Base-by-base conservation (phyloP, 2,113 vertebrate species). In the Acrocephalus kingi region DNA sequence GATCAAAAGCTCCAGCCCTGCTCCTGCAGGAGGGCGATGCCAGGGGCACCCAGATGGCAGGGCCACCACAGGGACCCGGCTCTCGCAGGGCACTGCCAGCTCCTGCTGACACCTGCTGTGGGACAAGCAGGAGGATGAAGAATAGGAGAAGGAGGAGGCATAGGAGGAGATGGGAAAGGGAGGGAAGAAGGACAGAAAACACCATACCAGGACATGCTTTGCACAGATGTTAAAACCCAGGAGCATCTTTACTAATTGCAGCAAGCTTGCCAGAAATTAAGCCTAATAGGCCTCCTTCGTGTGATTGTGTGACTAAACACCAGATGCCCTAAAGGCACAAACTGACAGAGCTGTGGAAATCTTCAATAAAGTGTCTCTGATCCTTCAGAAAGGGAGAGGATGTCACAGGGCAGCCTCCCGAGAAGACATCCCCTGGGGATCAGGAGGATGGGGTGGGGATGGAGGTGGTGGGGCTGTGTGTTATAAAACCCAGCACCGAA, bases 321-420 rank as follows among this genome's bases (percentile, higher is more conserved):
- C 93, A 94, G 87, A 85, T 96, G 87, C 91, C 93, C 87, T 87
- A 51, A 68, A 96, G 95, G 87, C 87, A 93, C 84, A 85, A 95
- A 80, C 94, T 96, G 94, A 89, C 84, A 94, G 85, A 78, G 75
- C 59, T 85, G 81, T 93, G 84, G 73, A 93, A 93, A 93, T 94
- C 55, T 93, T 83, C 79, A 68, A 22, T 68, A 49, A 91, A 90
- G 11, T 67, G 82, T 33, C 79, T 92, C 45, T 64, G 89, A 88
- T 90, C 51, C 68, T 71, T 81, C 48, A 55, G 88, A 77, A 56
- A 77, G 83, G 49, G 63, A 37, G 11, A 68, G 67, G 75, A 69
- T 66, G 49, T 73, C 58, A 27, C 69, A 85, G 82, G 67, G 88
- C 67, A 79, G 59, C 21, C 22, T 39, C 39, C 18, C 0, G 1